phyloP scores from a whole-genome alignment of 2,797 vertebrate species.

The Centroberyx gerrardi region DNA sequence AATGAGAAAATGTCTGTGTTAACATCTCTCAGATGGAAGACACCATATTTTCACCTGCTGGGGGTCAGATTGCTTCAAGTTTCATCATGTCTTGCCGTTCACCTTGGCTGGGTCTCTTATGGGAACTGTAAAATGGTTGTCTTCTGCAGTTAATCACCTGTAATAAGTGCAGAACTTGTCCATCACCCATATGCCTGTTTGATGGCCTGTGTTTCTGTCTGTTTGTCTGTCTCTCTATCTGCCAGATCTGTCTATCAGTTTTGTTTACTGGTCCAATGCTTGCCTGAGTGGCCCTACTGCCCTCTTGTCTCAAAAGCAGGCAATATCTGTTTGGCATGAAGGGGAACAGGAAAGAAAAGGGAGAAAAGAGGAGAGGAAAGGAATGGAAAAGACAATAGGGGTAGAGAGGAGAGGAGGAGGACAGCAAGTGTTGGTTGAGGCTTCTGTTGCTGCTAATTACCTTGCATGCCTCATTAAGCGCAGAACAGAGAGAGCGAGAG shows the following conservation, averaged over 20 bases:
- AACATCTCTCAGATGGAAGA: slow-evolving; percentile 52
- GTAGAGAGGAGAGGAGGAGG: slow-evolving; percentile 37
- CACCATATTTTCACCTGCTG: slow-evolving; percentile 65
- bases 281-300: slow-evolving; percentile 42
- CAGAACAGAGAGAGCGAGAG: slow-evolving; percentile 18
- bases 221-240: slow-evolving; percentile 48
- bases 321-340: slow-evolving; percentile 40
- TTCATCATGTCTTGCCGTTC: slow-evolving; percentile 83
- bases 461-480: slow-evolving; percentile 70
- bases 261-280: slow-evolving; percentile 48
- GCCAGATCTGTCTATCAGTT: slow-evolving; percentile 31
- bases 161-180: slow-evolving; percentile 60
- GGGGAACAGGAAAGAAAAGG: slow-evolving; percentile 19
- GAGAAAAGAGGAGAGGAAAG: slow-evolving; percentile 43
- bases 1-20: slow-evolving; percentile 56
- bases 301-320: slow-evolving; percentile 58
- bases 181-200: slow-evolving; percentile 59
- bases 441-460: slow-evolving; percentile 74
- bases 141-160: slow-evolving; percentile 71
- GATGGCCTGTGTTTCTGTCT: slow-evolving; percentile 32
- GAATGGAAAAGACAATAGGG: slow-evolving; percentile 25
- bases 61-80: slow-evolving; percentile 78
- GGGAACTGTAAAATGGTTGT: slow-evolving; percentile 45
- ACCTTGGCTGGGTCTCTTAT: slow-evolving; percentile 70
- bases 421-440: slow-evolving; percentile 30